Conservation (phyloP, 2,113 vertebrate species). For the Silurus asotus region DNA sequence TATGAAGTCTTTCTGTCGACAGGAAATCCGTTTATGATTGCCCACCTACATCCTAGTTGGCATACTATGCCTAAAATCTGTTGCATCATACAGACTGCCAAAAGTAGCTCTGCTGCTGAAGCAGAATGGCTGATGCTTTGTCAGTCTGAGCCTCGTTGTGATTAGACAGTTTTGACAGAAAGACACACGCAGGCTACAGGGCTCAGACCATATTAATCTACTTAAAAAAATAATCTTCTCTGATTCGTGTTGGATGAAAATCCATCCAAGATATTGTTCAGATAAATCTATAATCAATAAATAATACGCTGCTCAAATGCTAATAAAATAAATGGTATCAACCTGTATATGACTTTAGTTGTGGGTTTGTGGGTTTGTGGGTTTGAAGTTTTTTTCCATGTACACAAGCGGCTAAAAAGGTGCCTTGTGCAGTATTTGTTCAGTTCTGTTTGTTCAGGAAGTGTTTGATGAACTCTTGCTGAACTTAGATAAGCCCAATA, state of each 20-base stretch:
- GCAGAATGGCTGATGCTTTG: background rate
- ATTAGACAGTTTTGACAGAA: slow-evolving; percentile 31
- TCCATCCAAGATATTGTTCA: background rate
- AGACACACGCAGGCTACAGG: slow-evolving; percentile 5
- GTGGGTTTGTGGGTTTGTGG: background rate
- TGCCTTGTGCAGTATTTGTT: background rate
- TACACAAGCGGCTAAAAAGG: background rate
- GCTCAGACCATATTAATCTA: slow-evolving; percentile 12
- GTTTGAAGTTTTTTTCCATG: background rate
- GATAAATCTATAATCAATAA: background rate
- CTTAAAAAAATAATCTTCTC: background rate
- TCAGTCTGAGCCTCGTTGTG: slow-evolving; percentile 44
- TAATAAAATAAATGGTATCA: background rate
- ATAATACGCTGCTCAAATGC: background rate
- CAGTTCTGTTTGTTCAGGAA: background rate
- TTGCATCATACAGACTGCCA: slow-evolving; percentile 23
- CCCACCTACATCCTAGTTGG: background rate
- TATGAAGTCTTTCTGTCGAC: background rate
- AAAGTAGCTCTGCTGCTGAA: background rate
- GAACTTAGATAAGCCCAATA: slow-evolving; percentile 59
- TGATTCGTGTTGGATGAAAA: background rate
- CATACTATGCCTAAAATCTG: background rate
- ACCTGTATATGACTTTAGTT: background rate
- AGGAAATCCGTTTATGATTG: background rate
- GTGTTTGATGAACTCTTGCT: slow-evolving; percentile 69